Conservation (phyloP, 2,113 vertebrate species). For the Dipodomys merriami region DNA sequence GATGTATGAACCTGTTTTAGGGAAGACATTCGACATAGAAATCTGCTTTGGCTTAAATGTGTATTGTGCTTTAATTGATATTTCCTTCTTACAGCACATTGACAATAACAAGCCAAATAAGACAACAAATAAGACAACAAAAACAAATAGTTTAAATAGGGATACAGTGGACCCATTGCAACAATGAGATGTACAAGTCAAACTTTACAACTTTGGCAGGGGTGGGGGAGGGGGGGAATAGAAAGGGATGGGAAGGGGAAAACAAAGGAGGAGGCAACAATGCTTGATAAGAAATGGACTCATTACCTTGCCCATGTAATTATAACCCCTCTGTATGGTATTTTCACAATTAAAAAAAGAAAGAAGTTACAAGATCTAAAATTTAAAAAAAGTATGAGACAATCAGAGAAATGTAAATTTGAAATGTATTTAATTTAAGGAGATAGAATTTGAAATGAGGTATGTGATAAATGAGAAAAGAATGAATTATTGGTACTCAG, state of each 20-base stretch:
- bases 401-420: not conserved
- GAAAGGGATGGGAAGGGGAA: too few relatives aligned
- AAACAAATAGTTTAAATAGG: too few relatives aligned
- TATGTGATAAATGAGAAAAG: not conserved
- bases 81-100: not conserved
- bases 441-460: not conserved
- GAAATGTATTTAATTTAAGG: conserved; percentile 45
- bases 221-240: too few relatives aligned
- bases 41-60: not conserved
- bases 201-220: too few relatives aligned
- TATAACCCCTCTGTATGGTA: too few relatives aligned
- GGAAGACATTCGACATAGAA: not conserved
- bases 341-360: too few relatives aligned
- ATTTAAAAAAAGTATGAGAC: conserved; percentile 18
- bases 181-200: too few relatives aligned
- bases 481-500: not conserved
- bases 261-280: too few relatives aligned
- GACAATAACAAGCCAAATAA: not conserved
- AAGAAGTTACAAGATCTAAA: not conserved
- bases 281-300: too few relatives aligned
- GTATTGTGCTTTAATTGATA: not conserved
- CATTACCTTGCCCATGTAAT: too few relatives aligned
- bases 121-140: not conserved
- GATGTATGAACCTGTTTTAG: not conserved
- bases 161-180: too few relatives aligned